Evolutionary conservation across 2,888 invertebrate genomes (phyloP).

Genomic region (Drosophila helvetica): DNA sequence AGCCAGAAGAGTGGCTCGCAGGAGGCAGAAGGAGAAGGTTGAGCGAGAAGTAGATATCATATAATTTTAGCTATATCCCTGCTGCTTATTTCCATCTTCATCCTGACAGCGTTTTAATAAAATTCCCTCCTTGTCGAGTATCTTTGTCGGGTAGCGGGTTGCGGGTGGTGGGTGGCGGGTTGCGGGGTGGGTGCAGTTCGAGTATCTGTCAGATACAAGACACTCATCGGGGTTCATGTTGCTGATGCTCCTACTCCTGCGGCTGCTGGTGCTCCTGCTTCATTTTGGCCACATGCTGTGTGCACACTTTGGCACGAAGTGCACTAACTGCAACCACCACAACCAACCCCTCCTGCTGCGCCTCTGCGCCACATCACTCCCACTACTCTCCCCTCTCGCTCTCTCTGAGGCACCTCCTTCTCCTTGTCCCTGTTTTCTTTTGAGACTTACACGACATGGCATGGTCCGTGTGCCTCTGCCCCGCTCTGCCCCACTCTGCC

Average conservation of each 20-base stretch:
- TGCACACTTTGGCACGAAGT: conserved; percentile 8
- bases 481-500: background rate
- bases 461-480: background rate
- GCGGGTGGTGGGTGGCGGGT: too few species aligned
- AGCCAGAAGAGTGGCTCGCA: background rate
- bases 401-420: background rate
- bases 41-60: background rate
- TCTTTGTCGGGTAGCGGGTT: too few species aligned
- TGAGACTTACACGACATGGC: conserved; percentile 3
- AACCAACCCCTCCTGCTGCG: background rate
- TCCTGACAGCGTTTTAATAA: conserved; percentile 11
- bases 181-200: background rate
- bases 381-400: background rate
- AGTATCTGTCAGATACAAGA: background rate
- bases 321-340: conserved; percentile 3
- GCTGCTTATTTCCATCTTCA: conserved; percentile 6
- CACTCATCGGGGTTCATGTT: background rate
- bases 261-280: background rate
- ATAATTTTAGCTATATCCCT: conserved; percentile 7
- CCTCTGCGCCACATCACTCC: background rate
- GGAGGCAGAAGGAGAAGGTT: background rate
- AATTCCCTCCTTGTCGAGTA: background rate
- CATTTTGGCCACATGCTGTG: conserved; percentile 2
- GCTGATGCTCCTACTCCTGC: conserved; percentile 1
- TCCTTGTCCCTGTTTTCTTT: background rate